Evolutionary conservation across 2,888 invertebrate genomes (phyloP), one percentile per base, ranked within the genome.

Genomic region (Microplitis manilae): DNA sequence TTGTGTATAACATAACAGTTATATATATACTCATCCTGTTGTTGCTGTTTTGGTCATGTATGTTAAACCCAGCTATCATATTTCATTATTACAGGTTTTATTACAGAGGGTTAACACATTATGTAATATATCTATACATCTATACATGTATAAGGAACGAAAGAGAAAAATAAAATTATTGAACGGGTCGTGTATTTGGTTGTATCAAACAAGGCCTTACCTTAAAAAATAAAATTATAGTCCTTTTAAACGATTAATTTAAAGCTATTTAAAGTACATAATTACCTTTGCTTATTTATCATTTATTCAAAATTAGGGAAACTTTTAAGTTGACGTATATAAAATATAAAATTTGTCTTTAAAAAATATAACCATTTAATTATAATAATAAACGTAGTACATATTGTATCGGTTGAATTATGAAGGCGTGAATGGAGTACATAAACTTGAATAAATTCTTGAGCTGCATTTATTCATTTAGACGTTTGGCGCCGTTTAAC

Each of bases 401-500:
- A 20, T 69, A 73, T 77, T 77, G 73, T 77, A 39, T 70, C 60
- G 38, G 15, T n/a, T 50, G 38, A 73, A 67, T 69, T 41, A 64
- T 41, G 38, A 20, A 64, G 30, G 17, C 59, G 20, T 69, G 77
- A 77, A 73, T 73, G 64, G 69, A 73, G 64, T 70, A 71, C 70
- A 71, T 71, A 65, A 64, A 67, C 65, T 72, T 61, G 74, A 74
- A 77, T 71, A 77, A 77, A 77, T 74, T 77, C 70, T 41, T 50
- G 60, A 64, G 68, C 60, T 77, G 74, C 74, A 70, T 73, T 62
- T 62, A 62, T 73, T 73, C 61, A 73, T 77, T 73, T 77, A 77
- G 77, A 77, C 77, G 30, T 67, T 39, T 39, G 77, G 77, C 77
- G 77, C 73, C 77, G 41, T 74, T 75, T 77, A 77, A 77, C 74